phyloP scores from a whole-genome alignment of 2,113 vertebrate genomes.

The Equus przewalskii region DNA sequence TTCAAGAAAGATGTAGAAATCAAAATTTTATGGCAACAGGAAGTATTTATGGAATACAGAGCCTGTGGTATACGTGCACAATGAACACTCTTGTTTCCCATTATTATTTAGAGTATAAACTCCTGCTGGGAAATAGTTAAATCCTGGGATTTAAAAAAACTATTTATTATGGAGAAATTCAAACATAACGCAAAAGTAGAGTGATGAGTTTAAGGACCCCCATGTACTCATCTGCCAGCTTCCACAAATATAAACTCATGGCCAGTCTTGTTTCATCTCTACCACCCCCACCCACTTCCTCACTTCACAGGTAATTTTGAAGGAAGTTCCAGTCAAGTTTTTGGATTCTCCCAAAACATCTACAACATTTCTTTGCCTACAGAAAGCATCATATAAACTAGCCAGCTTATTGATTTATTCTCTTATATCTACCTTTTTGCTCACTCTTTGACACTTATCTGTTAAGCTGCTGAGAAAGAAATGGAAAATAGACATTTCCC shows the following conservation, averaged over 20 bases:
- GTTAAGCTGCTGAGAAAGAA: constrained; percentile 20
- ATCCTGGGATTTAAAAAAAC: background rate
- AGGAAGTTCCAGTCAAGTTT: background rate
- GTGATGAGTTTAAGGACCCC: background rate
- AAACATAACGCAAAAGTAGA: background rate
- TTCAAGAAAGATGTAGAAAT: constrained; percentile 40
- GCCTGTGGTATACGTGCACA: background rate
- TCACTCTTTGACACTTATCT: constrained; percentile 14
- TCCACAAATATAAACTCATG: constrained; percentile 13
- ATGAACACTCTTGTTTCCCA: background rate
- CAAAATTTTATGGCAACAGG: constrained; percentile 32
- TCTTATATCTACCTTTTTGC: constrained; percentile 4
- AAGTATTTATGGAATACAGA: constrained; percentile 19
- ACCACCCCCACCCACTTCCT: background rate
- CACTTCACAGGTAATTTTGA: background rate
- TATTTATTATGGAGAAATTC: constrained; percentile 23
- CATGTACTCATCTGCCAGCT: background rate
- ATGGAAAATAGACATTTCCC: constrained; percentile 40
- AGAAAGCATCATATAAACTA: background rate
- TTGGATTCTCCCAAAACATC: background rate
- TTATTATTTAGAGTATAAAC: background rate
- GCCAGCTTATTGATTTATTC: background rate
- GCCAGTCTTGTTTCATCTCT: background rate
- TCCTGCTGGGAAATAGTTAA: background rate
- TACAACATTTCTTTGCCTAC: background rate